Percentiles rank a stretch among this genome's conserved stretches.
phyloP scores from a whole-genome alignment of 2,113 vertebrate genomes.

The Pao palembangensis region DNA sequence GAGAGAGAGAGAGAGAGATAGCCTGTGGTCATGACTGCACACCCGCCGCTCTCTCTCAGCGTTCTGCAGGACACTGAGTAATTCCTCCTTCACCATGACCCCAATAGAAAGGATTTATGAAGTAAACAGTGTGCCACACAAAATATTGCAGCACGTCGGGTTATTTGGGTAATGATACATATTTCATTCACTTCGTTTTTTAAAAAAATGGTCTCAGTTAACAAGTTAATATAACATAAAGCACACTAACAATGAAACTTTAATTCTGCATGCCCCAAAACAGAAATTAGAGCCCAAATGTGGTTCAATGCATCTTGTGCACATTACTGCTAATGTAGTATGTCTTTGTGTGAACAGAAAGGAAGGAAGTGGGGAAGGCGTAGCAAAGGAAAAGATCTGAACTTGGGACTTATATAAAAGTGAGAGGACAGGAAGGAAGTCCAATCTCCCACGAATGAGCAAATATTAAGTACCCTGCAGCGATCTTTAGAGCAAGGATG shows the following conservation, averaged over 20 bases:
- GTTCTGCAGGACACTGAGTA: conserved; percentile 25
- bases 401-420: conserved; percentile 13
- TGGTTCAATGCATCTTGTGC: conserved; percentile 2
- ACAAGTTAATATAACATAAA: conserved; percentile 12
- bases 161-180: conserved; percentile 47
- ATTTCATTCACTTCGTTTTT: conserved; percentile 13
- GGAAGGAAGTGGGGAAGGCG: conserved; percentile 36
- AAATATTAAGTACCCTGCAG: no score
- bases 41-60: conserved; percentile 2
- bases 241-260: conserved; percentile 1
- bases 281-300: conserved; percentile 13
- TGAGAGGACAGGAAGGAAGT: conserved; percentile 32
- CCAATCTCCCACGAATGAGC: no score
- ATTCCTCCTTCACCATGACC: conserved; percentile 34
- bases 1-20: conserved; percentile 18
- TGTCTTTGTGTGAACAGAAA: conserved; percentile 30
- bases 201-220: conserved; percentile 34
- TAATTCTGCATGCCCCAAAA: conserved; percentile 19
- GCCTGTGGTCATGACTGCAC: neutral
- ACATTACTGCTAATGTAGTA: conserved; percentile 2
- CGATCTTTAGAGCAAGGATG: no score
- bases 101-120: conserved; percentile 48
- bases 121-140: conserved; percentile 32
- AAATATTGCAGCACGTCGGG: conserved; percentile 25
- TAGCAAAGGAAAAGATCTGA: neutral